phyloP scores from a whole-genome alignment of 2,797 vertebrate genomes.

The Enteromius viviparus region DNA sequence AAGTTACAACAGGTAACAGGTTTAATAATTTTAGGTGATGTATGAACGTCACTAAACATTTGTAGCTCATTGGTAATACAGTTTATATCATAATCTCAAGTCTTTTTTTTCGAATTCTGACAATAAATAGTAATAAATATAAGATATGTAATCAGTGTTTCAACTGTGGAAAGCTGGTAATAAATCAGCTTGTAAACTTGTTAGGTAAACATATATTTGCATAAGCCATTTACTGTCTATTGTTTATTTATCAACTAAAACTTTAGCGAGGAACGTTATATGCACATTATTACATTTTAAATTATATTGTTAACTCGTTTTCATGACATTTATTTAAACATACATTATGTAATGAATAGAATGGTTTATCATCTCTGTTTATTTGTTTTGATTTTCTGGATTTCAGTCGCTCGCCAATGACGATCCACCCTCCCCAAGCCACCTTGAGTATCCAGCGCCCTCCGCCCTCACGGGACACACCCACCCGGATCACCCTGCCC shows the following conservation, averaged over 20 bases:
- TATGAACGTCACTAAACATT: no score
- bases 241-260: neutral
- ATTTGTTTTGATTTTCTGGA: slow-evolving; percentile 9
- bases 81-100: neutral
- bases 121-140: neutral
- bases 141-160: neutral
- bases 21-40: neutral
- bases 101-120: neutral
- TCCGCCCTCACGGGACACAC: slow-evolving; percentile 84
- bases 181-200: neutral
- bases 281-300: neutral
- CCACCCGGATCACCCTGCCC: slow-evolving; percentile 90
- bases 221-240: neutral
- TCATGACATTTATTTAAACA: neutral
- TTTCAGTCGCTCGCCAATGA: slow-evolving; percentile 85
- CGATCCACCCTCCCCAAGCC: slow-evolving; percentile 89
- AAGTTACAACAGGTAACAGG: neutral
- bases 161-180: neutral
- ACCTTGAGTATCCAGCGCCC: slow-evolving; percentile 92
- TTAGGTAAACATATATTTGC: neutral
- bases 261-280: neutral
- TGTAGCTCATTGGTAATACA: no score
- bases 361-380: neutral
- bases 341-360: neutral
- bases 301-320: neutral